Evolutionary conservation across 2,888 invertebrate genomes (phyloP).

Genomic region (Tuberolachnus salignus): DNA sequence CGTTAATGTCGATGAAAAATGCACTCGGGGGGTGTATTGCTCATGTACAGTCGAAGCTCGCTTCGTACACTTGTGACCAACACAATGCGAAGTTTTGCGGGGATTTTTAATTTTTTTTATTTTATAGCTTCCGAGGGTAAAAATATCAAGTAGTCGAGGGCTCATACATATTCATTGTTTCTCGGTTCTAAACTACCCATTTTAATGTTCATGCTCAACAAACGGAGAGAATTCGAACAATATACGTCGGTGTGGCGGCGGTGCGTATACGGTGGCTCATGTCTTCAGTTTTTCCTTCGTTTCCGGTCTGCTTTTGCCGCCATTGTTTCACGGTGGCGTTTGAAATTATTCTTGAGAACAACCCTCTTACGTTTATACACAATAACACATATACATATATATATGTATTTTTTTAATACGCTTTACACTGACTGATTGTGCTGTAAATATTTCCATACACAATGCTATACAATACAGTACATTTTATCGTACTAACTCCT

Average conservation of each 20-base stretch:
- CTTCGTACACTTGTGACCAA: not conserved
- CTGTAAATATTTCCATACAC: not conserved
- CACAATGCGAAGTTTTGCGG: conserved; percentile 40
- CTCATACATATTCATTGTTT: conserved; percentile 55
- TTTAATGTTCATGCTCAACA: conserved; percentile 50
- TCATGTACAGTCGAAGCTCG: not conserved
- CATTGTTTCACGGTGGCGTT: conserved; percentile 29
- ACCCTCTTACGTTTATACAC: conserved; percentile 19
- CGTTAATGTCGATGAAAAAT: conserved; percentile 19
- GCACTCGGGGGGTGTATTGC: conserved; percentile 1
- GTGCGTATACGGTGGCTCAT: conserved; percentile 17
- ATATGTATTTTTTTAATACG: not conserved
- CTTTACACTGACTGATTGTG: not conserved
- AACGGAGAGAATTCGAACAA: conserved; percentile 46
- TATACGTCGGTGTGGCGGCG: not conserved
- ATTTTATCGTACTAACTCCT: not conserved
- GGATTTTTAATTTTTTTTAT: conserved; percentile 29
- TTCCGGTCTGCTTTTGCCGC: conserved; percentile 23
- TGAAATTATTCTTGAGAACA: conserved; percentile 44
- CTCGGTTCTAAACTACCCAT: conserved; percentile 25
- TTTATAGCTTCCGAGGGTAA: conserved; percentile 51
- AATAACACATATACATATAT: conserved; percentile 10
- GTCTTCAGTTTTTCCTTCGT: conserved; percentile 49
- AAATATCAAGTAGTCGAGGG: conserved; percentile 45
- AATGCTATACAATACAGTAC: not conserved